A percentile compares a stretch with the other conserved stretches of the same genome.
Evolutionary conservation across 1,140 invertebrate genomes (phyloP).

Genomic region (Drosophila orosa): DNA sequence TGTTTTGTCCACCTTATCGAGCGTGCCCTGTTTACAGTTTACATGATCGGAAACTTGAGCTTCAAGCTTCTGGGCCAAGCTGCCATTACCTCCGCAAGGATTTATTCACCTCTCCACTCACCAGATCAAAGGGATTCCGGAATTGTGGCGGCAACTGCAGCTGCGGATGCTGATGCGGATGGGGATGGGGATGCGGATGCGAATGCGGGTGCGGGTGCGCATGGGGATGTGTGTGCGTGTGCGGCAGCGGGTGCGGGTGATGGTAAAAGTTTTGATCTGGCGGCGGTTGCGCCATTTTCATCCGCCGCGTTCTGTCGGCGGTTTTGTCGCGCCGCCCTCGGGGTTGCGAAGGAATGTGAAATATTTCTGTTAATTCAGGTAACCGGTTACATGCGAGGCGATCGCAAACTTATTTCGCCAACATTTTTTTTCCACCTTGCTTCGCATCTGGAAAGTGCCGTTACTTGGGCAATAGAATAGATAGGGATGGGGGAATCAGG

Average conservation of each 20-base stretch:
- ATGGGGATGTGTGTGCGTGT: conserved; percentile 65
- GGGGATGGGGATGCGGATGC: conserved; percentile 43
- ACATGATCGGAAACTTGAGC: no score
- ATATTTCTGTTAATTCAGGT: conserved; percentile 16
- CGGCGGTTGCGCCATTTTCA: conserved; percentile 81
- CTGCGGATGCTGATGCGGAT: conserved; percentile 65
- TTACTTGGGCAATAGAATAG: conserved; percentile 29
- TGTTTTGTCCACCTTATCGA: background rate
- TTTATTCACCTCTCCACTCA: conserved; percentile 36
- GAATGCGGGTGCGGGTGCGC: conserved; percentile 52
- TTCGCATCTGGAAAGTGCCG: conserved; percentile 53
- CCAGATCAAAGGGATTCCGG: conserved; percentile 78
- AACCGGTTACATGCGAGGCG: conserved; percentile 71
- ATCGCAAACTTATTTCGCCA: conserved; percentile 62
- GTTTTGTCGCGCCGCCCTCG: conserved; percentile 21
- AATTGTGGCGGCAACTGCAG: conserved; percentile 79
- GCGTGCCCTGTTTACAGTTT: conserved; percentile 2
- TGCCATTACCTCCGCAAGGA: background rate
- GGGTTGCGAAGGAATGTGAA: conserved; percentile 7
- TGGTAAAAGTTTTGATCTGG: conserved; percentile 80
- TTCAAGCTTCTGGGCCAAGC: background rate
- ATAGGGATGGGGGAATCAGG: background rate
- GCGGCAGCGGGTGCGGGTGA: conserved; percentile 66
- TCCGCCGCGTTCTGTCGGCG: conserved; percentile 8
- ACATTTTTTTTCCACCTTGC: conserved; percentile 64